These are phyloP conservation scores for Pogonophryne albipinna DNA, from an alignment of 2,797 vertebrate species.

Conservation along the genomic window DNA sequence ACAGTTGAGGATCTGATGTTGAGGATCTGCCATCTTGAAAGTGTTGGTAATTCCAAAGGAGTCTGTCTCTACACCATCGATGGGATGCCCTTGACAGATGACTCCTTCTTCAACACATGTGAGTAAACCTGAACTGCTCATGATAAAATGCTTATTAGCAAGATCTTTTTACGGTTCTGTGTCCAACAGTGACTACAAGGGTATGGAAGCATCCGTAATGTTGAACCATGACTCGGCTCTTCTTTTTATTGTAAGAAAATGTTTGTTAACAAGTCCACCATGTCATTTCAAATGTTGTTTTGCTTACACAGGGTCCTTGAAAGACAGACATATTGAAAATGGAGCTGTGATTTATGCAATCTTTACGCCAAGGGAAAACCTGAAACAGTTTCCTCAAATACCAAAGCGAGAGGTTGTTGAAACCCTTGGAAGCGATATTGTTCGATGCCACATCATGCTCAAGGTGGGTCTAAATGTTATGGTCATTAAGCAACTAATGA, in stretches of 20 bases:
- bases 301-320: constrained; percentile 68
- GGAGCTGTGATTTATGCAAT: constrained; percentile 70
- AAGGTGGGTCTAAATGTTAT: constrained; percentile 44
- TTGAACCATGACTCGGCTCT: background rate
- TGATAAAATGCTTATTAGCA: background rate
- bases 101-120: constrained; percentile 81
- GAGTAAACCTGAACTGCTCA: constrained; percentile 34
- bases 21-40: constrained; percentile 64
- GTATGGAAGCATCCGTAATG: background rate
- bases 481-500: background rate
- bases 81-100: constrained; percentile 78
- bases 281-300: background rate
- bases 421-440: constrained; percentile 31
- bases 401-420: background rate
- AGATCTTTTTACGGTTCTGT: background rate
- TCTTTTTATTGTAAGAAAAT: background rate
- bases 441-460: constrained; percentile 77
- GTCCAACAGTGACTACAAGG: background rate
- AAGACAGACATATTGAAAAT: constrained; percentile 69
- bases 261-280: background rate
- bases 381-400: constrained; percentile 15
- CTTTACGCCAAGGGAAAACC: constrained; percentile 72
- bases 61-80: constrained; percentile 74
- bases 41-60: constrained; percentile 40
- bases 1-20: constrained; percentile 77